A percentile compares a stretch with the other conserved stretches of the same genome.
Conservation (phyloP, 2,888 invertebrate genomes). For the Acrocyrtus sp. region DNA sequence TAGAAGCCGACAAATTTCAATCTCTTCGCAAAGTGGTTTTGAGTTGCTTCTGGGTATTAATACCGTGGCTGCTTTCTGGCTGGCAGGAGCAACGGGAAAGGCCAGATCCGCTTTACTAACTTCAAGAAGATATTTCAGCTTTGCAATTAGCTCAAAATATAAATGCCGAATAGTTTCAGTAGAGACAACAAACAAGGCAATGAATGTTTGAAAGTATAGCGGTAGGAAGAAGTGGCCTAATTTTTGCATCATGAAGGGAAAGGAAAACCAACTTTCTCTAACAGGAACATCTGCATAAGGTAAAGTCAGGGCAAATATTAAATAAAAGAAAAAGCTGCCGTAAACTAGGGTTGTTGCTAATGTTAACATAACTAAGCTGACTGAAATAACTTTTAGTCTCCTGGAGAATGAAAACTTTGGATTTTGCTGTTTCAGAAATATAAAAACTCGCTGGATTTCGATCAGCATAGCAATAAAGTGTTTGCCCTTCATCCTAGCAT, state of each 20-base stretch:
- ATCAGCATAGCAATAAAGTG: background rate
- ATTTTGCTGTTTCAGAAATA: background rate
- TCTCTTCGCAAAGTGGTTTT: background rate
- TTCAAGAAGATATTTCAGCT: too few relatives aligned
- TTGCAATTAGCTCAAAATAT: background rate
- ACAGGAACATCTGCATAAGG: background rate
- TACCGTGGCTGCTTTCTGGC: background rate
- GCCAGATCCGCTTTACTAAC: too few relatives aligned
- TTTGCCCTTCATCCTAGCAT: slow-evolving; percentile 1
- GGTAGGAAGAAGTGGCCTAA: slow-evolving; percentile 14
- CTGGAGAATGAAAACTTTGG: background rate
- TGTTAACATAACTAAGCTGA: background rate
- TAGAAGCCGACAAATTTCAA: slow-evolving; percentile 5
- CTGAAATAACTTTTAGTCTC: background rate
- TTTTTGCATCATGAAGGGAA: slow-evolving; percentile 9
- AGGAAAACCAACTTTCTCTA: background rate
- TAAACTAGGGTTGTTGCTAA: background rate
- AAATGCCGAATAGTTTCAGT: slow-evolving; percentile 11
- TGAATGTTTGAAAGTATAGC: slow-evolving; percentile 7
- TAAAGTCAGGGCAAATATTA: slow-evolving; percentile 6
- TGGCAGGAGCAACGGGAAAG: background rate
- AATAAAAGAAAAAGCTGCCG: slow-evolving; percentile 6
- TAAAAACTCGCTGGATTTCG: background rate
- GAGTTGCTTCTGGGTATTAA: background rate
- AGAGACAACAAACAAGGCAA: slow-evolving; percentile 1